Evolutionary conservation across 2,113 vertebrate species (phyloP).

Genomic region (Pomatorhinus ruficollis): DNA sequence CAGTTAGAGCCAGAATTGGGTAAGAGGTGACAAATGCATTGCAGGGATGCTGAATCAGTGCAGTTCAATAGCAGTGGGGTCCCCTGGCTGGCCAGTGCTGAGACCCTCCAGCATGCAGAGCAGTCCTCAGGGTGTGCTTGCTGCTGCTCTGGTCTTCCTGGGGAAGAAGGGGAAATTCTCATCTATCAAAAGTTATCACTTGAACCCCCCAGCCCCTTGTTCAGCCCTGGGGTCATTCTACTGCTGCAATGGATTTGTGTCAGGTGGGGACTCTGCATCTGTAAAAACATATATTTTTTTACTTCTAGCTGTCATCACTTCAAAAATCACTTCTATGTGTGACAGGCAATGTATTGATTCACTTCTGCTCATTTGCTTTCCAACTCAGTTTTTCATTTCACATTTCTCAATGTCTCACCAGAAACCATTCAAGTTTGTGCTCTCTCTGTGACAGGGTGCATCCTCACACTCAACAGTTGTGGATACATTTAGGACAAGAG

Average conservation of each 20-base stretch:
- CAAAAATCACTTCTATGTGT: background rate
- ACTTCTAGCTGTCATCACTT: background rate
- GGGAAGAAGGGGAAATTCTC: background rate
- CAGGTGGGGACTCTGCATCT: background rate
- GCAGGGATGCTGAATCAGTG: background rate
- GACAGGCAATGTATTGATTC: background rate
- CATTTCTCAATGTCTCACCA: background rate
- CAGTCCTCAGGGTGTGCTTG: accelerated
- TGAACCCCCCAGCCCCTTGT: background rate
- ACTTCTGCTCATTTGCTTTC: background rate
- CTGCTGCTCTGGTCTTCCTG: background rate
- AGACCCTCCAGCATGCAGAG: background rate
- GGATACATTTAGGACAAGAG: background rate
- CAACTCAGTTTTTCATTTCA: background rate
- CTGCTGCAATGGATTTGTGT: background rate
- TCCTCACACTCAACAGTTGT: background rate
- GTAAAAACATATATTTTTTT: background rate
- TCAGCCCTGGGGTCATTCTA: background rate
- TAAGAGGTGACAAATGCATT: background rate
- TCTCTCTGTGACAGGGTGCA: background rate
- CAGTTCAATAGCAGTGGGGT: background rate
- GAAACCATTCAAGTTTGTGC: background rate
- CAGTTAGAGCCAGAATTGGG: background rate
- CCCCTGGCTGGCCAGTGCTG: background rate
- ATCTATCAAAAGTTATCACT: background rate